Percentiles rank a stretch among this genome's conserved stretches.
Evolutionary conservation across 1,140 invertebrate genomes (phyloP).

Genomic region (Pomacea maculata): DNA sequence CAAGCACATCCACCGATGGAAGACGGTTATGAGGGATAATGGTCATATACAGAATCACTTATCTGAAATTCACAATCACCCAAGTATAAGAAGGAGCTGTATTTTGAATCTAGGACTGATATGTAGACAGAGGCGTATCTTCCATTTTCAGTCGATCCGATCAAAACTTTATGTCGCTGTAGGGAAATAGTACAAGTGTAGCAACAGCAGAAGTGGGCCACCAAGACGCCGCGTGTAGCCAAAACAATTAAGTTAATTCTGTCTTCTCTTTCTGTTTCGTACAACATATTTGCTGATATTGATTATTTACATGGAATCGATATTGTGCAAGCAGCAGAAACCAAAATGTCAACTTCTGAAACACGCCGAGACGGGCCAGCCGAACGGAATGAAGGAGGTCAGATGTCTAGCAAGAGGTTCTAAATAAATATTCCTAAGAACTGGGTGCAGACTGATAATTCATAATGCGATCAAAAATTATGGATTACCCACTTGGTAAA

Average conservation of each 20-base stretch:
- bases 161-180: neutral
- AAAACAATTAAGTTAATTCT: too few relatives aligned
- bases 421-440: too few relatives aligned
- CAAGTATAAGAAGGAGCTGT: neutral
- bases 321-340: constrained; percentile 27
- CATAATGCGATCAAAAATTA: constrained; percentile 1
- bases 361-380: neutral
- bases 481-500: constrained; percentile 10
- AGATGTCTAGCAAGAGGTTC: too few relatives aligned
- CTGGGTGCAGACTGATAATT: too few relatives aligned
- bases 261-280: constrained; percentile 22
- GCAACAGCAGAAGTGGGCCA: too few relatives aligned
- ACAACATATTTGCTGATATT: constrained; percentile 29
- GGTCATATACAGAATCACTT: too few relatives aligned
- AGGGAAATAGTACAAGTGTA: too few relatives aligned
- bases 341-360: constrained; percentile 31
- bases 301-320: constrained; percentile 33
- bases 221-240: too few relatives aligned
- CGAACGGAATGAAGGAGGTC: neutral
- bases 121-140: constrained; percentile 16
- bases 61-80: neutral
- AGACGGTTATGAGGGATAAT: too few relatives aligned
- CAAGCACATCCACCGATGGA: too few relatives aligned
- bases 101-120: constrained; percentile 1
- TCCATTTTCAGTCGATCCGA: constrained; percentile 12